Conservation (phyloP, 2,888 invertebrate genomes). For the Pristionchus japonicus region DNA sequence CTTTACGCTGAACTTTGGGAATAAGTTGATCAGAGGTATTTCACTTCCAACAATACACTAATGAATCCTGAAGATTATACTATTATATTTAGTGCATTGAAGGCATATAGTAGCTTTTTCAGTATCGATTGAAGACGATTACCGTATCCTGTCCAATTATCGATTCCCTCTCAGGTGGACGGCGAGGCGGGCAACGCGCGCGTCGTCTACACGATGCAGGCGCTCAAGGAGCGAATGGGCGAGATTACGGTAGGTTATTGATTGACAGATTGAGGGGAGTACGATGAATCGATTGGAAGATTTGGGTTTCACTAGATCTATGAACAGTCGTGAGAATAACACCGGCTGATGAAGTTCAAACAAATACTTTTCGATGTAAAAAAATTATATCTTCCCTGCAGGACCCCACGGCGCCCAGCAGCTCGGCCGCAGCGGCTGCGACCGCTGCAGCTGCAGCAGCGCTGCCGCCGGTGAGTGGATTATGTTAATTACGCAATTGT, state of each 20-base stretch:
- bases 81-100: too few species aligned
- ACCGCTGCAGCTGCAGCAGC: neutral
- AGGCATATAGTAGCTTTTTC: too few species aligned
- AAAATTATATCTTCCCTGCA: too few species aligned
- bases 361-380: too few species aligned
- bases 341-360: too few species aligned
- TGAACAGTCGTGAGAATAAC: neutral
- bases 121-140: neutral
- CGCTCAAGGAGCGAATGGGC: neutral
- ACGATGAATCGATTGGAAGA: neutral
- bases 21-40: too few species aligned
- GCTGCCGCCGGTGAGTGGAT: neutral
- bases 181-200: slow-evolving; percentile 31
- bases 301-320: neutral
- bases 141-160: neutral
- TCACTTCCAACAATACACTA: too few species aligned
- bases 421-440: neutral
- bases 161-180: slow-evolving; percentile 6
- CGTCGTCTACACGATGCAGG: slow-evolving; percentile 39
- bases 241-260: slow-evolving; percentile 37
- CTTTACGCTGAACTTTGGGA: too few species aligned
- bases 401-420: slow-evolving; percentile 12
- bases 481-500: too few species aligned
- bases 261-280: neutral
- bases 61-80: too few species aligned